phyloP scores from a whole-genome alignment of 2,113 vertebrate genomes.

The Centrocercus urophasianus region DNA sequence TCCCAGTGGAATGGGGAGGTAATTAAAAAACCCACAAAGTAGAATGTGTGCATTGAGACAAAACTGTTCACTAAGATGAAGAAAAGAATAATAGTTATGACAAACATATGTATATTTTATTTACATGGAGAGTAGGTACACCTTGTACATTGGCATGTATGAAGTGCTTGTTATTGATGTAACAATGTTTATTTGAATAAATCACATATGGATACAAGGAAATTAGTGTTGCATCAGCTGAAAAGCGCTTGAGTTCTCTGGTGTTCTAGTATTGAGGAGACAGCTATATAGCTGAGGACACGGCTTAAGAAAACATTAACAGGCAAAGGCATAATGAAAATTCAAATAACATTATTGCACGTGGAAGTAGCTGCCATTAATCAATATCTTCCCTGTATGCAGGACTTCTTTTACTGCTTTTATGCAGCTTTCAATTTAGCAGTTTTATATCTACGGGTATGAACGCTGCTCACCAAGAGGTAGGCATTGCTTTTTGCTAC shows the following conservation, averaged over 20 bases:
- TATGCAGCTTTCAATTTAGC: not conserved
- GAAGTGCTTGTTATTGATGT: not conserved
- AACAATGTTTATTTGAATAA: not conserved
- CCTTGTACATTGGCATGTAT: not conserved
- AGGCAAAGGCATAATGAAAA: not conserved
- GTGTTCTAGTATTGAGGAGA: not conserved
- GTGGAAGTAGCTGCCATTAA: not conserved
- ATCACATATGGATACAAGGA: not conserved
- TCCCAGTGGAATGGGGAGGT: too few species aligned
- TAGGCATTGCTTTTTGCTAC: not conserved
- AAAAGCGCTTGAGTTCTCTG: not conserved
- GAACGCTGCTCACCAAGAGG: not conserved
- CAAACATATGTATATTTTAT: not conserved
- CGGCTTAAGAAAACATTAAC: not conserved
- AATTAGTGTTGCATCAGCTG: not conserved
- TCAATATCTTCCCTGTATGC: not conserved
- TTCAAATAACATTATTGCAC: accelerated
- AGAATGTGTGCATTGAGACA: too few species aligned
- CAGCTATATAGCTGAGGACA: accelerated
- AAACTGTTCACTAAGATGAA: too few species aligned
- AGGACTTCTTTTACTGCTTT: not conserved
- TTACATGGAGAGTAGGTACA: not conserved
- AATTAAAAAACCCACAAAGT: too few species aligned
- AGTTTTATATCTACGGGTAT: not conserved
- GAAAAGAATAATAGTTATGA: too few species aligned